Percentiles rank a stretch among this genome's conserved stretches.
Evolutionary conservation across 2,113 vertebrate genomes (phyloP).

Genomic region (Zosterops borbonicus): DNA sequence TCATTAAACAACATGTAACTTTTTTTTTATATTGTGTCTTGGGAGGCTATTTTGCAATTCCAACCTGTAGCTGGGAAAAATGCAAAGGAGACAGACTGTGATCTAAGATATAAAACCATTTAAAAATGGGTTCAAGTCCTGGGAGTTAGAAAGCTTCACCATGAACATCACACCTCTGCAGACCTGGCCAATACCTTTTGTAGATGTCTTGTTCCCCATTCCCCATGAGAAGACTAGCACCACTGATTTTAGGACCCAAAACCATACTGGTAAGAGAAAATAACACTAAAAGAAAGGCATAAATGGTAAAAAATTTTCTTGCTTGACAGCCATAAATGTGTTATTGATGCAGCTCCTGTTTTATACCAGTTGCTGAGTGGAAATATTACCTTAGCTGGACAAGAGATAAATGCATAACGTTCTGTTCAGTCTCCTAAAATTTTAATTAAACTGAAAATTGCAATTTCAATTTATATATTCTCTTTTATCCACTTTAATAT

Average conservation of each 20-base stretch:
- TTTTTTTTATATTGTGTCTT: not conserved
- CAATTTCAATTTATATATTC: not conserved
- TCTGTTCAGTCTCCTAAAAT: not conserved
- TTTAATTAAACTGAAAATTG: not conserved
- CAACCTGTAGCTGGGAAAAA: not conserved
- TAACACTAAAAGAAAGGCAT: not conserved
- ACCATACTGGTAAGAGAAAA: not conserved
- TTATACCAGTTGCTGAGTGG: not conserved
- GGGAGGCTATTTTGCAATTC: not conserved
- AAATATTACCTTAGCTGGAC: not conserved
- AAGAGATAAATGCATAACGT: not conserved
- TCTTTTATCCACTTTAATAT: not conserved
- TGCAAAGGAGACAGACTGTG: not conserved
- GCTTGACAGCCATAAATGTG: not conserved
- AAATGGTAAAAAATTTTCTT: not conserved
- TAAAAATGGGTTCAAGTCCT: not conserved
- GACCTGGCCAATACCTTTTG: not conserved
- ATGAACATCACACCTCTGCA: not conserved
- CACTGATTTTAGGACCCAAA: not conserved
- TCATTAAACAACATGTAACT: not conserved
- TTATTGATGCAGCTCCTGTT: not conserved
- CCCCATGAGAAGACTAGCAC: rapidly evolving
- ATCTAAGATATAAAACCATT: not conserved
- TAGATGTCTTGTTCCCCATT: not conserved
- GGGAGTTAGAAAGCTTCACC: not conserved